phyloP scores from a whole-genome alignment of 2,888 invertebrate species.

The Lapara coniferarum region DNA sequence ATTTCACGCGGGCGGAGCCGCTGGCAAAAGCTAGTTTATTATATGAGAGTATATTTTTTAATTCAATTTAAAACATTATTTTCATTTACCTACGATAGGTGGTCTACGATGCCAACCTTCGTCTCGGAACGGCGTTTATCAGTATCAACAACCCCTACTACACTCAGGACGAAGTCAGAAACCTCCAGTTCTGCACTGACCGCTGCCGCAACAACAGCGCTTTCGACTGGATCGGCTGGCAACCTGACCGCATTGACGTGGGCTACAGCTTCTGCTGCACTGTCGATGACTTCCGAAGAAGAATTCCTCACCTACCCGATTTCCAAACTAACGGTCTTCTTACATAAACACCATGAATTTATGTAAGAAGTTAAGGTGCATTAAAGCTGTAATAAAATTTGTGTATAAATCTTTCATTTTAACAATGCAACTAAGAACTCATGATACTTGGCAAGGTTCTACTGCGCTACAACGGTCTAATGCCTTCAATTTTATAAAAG shows the following conservation, averaged over 20 bases:
- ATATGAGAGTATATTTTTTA: no score
- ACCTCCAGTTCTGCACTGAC: conserved; percentile 78
- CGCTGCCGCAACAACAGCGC: conserved; percentile 80
- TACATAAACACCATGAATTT: conserved; percentile 33
- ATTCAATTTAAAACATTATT: background rate
- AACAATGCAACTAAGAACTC: no score
- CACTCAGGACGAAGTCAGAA: conserved; percentile 61
- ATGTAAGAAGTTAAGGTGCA: background rate
- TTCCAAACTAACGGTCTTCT: conserved; percentile 74
- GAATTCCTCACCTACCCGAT: conserved; percentile 79
- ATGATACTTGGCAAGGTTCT: no score
- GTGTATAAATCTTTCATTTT: background rate
- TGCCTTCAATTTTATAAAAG: no score
- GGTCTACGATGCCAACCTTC: conserved; percentile 76
- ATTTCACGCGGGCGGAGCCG: no score
- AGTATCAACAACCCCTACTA: conserved; percentile 86
- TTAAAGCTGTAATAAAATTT: background rate
- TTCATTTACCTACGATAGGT: conserved; percentile 58
- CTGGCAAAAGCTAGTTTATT: no score
- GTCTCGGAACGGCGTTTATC: conserved; percentile 83
- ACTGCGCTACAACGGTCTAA: no score
- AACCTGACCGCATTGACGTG: conserved; percentile 70
- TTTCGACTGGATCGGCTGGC: conserved; percentile 85
- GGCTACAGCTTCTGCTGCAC: conserved; percentile 86
- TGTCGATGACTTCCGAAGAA: conserved; percentile 81